Percentiles rank a stretch among this genome's conserved stretches.
These are phyloP conservation scores for Napeogenes sylphis DNA, from an alignment of 2,888 invertebrate genomes.

Conservation along the genomic window DNA sequence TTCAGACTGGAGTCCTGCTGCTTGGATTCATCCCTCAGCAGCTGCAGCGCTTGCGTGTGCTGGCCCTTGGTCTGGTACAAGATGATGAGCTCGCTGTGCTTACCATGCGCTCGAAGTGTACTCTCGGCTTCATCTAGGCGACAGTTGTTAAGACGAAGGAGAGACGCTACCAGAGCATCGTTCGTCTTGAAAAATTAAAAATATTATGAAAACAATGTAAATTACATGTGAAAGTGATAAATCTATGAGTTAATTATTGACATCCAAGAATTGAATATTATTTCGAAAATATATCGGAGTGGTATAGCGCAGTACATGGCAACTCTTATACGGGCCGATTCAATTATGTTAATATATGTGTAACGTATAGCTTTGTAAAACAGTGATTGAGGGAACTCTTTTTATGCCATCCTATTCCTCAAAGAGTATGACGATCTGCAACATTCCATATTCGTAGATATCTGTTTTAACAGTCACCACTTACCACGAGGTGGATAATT, in stretches of 20 bases:
- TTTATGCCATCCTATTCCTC: too few relatives aligned
- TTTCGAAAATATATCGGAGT: too few relatives aligned
- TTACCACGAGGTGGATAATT: background rate
- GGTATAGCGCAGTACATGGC: too few relatives aligned
- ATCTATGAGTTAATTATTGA: too few relatives aligned
- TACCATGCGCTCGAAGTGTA: slow-evolving; percentile 90
- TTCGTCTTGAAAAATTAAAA: slow-evolving; percentile 83
- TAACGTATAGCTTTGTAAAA: too few relatives aligned
- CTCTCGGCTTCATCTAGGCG: slow-evolving; percentile 96
- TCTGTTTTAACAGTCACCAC: background rate
- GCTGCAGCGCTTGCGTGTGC: slow-evolving; percentile 93
- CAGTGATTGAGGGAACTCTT: too few relatives aligned
- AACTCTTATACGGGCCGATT: too few relatives aligned
- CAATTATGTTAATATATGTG: too few relatives aligned
- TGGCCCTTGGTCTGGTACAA: slow-evolving; percentile 96
- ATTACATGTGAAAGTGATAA: too few relatives aligned
- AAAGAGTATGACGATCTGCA: too few relatives aligned
- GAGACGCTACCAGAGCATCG: slow-evolving; percentile 94
- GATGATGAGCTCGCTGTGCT: slow-evolving; percentile 95
- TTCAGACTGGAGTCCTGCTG: slow-evolving; percentile 86
- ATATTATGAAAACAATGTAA: background rate
- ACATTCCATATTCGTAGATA: background rate
- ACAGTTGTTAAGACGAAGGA: slow-evolving; percentile 94
- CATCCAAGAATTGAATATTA: too few relatives aligned
- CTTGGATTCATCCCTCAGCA: slow-evolving; percentile 87